These are phyloP conservation scores for Colinus virginianus DNA, from an alignment of 2,113 vertebrate genomes.

Conservation along the genomic window DNA sequence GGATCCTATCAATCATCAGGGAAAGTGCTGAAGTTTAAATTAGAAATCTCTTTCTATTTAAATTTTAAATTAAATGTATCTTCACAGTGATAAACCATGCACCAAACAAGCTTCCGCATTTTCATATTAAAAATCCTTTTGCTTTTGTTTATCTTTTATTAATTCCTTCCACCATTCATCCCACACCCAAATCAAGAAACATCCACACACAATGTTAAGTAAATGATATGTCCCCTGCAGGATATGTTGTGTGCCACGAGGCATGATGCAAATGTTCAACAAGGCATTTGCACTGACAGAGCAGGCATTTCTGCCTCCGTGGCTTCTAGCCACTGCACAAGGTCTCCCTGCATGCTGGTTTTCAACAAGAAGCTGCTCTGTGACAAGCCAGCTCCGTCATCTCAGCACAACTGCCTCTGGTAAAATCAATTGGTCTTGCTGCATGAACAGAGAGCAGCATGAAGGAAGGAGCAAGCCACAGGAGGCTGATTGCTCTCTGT, in stretches of 20 bases:
- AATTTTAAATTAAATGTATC: not conserved
- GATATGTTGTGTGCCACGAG: accelerated
- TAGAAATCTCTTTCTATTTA: not conserved
- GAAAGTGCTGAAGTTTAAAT: not conserved
- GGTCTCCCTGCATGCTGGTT: not conserved
- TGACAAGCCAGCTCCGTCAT: not conserved
- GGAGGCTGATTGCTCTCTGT: too few relatives aligned
- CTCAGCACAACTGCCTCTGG: not conserved
- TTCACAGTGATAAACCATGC: not conserved
- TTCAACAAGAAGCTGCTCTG: not conserved
- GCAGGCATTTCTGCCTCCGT: not conserved
- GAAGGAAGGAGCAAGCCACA: not conserved
- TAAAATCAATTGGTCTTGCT: not conserved
- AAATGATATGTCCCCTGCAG: not conserved
- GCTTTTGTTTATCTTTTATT: not conserved
- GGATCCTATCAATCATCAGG: not conserved
- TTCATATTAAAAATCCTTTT: not conserved
- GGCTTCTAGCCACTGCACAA: accelerated
- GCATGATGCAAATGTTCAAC: accelerated
- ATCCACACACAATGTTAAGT: accelerated
- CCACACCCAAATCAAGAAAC: not conserved
- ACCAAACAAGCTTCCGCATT: not conserved
- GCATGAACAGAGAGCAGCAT: not conserved
- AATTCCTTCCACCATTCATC: not conserved
- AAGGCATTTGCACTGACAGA: not conserved